These are phyloP conservation scores for Gobio occitaniae DNA, from an alignment of 2,797 vertebrate genomes.

Conservation along the genomic window DNA sequence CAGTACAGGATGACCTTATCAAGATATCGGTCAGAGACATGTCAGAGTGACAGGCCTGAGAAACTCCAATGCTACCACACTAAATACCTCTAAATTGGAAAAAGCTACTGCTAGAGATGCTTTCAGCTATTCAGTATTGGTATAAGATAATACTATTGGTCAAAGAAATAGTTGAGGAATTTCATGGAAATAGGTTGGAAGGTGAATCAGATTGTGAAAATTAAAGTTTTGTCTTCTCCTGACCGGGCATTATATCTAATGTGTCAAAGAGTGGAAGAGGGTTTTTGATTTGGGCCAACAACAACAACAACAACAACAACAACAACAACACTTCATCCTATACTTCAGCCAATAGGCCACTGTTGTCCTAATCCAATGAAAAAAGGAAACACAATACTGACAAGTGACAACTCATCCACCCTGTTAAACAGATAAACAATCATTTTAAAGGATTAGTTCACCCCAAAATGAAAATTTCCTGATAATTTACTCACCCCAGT, in stretches of 20 bases:
- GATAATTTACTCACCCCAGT: too few relatives aligned
- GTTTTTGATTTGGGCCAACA: conserved; percentile 47
- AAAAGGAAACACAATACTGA: conserved; percentile 33
- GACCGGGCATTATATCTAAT: neutral
- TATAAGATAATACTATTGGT: neutral
- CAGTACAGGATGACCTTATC: conserved; percentile 57
- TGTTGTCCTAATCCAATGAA: conserved; percentile 40
- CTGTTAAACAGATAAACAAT: conserved; percentile 40
- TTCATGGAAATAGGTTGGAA: neutral
- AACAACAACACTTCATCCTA: conserved; percentile 40
- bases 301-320: conserved; percentile 32
- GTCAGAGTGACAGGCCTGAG: conserved; percentile 25
- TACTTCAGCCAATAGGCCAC: conserved; percentile 37
- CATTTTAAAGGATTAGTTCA: neutral
- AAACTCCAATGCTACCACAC: neutral
- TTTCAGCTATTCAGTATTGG: neutral
- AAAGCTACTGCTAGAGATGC: neutral
- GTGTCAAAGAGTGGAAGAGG: conserved; percentile 10
- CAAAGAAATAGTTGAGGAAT: neutral
- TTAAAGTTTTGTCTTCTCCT: neutral
- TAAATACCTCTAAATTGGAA: neutral
- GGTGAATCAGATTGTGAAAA: neutral
- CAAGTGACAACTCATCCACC: conserved; percentile 21
- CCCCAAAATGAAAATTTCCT: too few relatives aligned
- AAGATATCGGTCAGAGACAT: conserved; percentile 33